phyloP scores from a whole-genome alignment of 1,140 invertebrate species.

The Anoplolepis gracilipes region DNA sequence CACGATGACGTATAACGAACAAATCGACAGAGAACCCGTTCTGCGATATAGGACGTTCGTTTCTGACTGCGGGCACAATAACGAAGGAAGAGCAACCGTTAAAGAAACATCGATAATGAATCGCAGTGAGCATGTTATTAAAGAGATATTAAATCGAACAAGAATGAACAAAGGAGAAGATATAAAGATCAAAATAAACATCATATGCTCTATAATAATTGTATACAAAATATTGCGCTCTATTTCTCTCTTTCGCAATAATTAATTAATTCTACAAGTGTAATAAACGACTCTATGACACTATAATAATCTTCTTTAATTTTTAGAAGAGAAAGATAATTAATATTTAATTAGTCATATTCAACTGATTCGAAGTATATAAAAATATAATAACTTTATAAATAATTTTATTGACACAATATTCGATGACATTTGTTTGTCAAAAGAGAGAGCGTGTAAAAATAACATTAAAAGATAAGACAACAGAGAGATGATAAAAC shows the following conservation, averaged over 20 bases:
- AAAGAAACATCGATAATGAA: not conserved
- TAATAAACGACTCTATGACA: not conserved
- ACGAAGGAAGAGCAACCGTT: not conserved
- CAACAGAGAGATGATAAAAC: not conserved
- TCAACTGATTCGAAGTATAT: not conserved
- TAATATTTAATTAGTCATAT: slow-evolving; percentile 10
- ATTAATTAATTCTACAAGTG: slow-evolving; percentile 26
- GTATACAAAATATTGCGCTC: not conserved
- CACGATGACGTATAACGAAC: slow-evolving; percentile 13
- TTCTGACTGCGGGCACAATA: not conserved
- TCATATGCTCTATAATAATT: not conserved
- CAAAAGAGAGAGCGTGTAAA: not conserved
- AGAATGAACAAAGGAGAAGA: not conserved
- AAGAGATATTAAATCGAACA: not conserved
- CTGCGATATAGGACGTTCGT: not conserved
- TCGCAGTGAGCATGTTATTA: slow-evolving; percentile 13
- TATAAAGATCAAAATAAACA: not conserved
- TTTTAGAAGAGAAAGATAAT: not conserved
- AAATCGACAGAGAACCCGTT: slow-evolving; percentile 21
- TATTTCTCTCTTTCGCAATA: not conserved
- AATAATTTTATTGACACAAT: slow-evolving; percentile 5
- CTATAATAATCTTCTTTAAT: not conserved
- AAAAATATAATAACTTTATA: not conserved
- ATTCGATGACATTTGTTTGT: not conserved
- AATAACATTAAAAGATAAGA: slow-evolving; percentile 2